Evolutionary conservation across 1,140 invertebrate species (phyloP).

Genomic region (Brachystomella parvula): DNA sequence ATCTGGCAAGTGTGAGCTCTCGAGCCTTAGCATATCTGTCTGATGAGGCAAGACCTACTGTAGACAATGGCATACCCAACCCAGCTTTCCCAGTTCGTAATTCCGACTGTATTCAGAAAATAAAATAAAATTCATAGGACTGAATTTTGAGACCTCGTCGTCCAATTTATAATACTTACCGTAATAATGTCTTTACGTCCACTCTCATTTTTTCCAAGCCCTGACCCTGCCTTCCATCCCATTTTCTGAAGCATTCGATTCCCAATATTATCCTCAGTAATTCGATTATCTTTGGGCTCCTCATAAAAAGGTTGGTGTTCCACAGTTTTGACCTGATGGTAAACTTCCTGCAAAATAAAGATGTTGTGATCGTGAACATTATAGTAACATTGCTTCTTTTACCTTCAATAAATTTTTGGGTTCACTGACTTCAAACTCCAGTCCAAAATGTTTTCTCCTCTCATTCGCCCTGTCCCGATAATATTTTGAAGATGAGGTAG

Average conservation of each 20-base stretch:
- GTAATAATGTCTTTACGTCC: conserved; percentile 87
- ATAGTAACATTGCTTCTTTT: too few relatives aligned
- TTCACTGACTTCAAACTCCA: conserved; percentile 65
- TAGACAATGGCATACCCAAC: background rate
- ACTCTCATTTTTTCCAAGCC: conserved; percentile 84
- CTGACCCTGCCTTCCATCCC: conserved; percentile 96
- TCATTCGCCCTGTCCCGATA: conserved; percentile 96
- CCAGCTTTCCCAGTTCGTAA: background rate
- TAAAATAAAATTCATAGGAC: conserved; percentile 2
- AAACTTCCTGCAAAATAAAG: conserved; percentile 48
- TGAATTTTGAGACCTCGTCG: conserved; percentile 5
- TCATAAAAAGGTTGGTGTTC: conserved; percentile 49
- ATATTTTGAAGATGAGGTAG: conserved; percentile 43
- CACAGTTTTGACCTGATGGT: conserved; percentile 52
- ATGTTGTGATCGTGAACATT: background rate
- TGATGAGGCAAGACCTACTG: conserved; percentile 17
- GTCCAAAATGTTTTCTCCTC: conserved; percentile 84
- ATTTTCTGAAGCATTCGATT: conserved; percentile 93
- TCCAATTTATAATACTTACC: conserved; percentile 44
- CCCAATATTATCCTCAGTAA: conserved; percentile 80
- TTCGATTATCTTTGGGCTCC: conserved; percentile 61
- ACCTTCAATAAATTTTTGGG: conserved; percentile 60
- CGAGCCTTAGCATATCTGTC: conserved; percentile 79
- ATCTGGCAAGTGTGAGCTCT: conserved; percentile 77
- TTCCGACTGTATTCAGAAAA: background rate